A percentile compares a stretch with the other conserved stretches of the same genome.
Evolutionary conservation across 1,140 invertebrate genomes (phyloP).

Genomic region (Glomeris maerens): DNA sequence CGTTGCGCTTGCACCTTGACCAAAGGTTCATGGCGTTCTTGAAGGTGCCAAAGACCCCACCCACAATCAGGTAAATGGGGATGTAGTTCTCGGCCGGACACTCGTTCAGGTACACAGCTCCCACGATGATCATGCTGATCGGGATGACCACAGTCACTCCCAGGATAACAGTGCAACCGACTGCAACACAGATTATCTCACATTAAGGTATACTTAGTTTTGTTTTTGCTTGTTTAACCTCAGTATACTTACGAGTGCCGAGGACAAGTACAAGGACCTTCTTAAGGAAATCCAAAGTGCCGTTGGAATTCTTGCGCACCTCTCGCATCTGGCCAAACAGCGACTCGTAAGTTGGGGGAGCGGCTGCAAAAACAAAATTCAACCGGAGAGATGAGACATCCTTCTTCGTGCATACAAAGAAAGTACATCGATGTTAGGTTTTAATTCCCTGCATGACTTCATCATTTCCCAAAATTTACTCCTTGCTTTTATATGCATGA

Average conservation of each 20-base stretch:
- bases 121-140: constrained; percentile 47
- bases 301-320: constrained; percentile 42
- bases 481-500: no score
- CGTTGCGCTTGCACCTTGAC: constrained; percentile 34
- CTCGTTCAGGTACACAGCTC: constrained; percentile 44
- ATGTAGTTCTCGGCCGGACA: constrained; percentile 51
- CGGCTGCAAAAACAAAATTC: constrained; percentile 31
- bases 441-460: no score
- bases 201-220: background rate
- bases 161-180: constrained; percentile 46
- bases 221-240: background rate
- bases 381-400: no score
- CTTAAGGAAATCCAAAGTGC: constrained; percentile 44
- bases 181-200: constrained; percentile 31
- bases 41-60: constrained; percentile 44
- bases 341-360: constrained; percentile 52
- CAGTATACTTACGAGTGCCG: constrained; percentile 41
- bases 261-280: constrained; percentile 44
- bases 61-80: constrained; percentile 52
- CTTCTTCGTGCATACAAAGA: background rate
- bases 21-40: constrained; percentile 45
- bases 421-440: no score
- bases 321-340: constrained; percentile 48
- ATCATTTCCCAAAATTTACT: no score
- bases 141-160: constrained; percentile 46